Conservation (phyloP, 2,888 invertebrate species). For the Glyphotaelius pellucidus region DNA sequence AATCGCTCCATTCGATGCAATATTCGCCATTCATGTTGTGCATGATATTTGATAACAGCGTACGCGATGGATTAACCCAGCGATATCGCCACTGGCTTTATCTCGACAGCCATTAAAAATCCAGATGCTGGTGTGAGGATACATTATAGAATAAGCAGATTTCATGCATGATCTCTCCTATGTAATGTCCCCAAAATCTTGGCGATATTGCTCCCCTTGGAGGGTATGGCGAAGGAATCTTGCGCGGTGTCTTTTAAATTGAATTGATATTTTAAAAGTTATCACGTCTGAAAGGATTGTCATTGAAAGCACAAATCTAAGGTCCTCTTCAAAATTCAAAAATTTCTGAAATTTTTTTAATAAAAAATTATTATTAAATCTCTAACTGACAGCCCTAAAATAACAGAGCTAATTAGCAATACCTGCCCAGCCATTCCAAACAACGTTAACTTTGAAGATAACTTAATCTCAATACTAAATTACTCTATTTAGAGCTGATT, state of each 20-base stretch:
- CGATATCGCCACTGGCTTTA: neutral
- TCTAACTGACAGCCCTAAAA: no score
- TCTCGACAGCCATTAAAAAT: neutral
- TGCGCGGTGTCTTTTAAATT: neutral
- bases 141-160: neutral
- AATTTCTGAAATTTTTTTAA: no score
- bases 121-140: neutral
- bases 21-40: neutral
- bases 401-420: no score
- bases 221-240: neutral
- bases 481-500: no score
- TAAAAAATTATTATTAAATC: no score
- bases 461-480: no score
- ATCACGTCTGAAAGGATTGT: neutral
- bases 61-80: neutral
- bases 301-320: neutral
- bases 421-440: no score
- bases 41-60: neutral
- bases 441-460: no score
- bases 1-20: neutral
- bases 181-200: neutral
- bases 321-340: neutral
- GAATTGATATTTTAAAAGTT: neutral
- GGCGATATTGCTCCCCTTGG: neutral
- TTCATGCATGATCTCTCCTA: neutral